Conservation (phyloP, 2,113 vertebrate genomes). For the Hypomesus transpacificus region DNA sequence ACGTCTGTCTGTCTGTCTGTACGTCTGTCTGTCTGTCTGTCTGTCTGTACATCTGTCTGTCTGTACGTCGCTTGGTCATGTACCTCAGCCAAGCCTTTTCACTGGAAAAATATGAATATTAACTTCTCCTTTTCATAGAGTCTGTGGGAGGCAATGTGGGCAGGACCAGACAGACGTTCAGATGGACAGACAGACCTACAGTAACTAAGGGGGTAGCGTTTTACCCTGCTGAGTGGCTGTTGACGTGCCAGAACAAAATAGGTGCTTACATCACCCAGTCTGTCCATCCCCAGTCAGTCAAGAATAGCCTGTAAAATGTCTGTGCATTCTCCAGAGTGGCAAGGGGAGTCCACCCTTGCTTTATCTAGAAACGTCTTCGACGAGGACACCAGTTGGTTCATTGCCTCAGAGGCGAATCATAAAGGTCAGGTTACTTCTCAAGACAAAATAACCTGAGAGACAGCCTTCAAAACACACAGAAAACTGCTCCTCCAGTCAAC, state of each 20-base stretch:
- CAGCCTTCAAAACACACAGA: too few species aligned
- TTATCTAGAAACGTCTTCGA: constrained; percentile 18
- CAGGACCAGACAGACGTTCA: constrained; percentile 4
- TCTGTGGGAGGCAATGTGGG: neutral
- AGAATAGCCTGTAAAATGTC: constrained; percentile 64
- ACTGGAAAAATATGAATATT: neutral
- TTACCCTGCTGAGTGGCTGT: constrained; percentile 36
- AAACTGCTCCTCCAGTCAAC: too few species aligned
- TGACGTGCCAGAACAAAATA: constrained; percentile 64
- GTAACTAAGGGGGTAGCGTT: constrained; percentile 36
- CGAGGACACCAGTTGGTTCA: too few species aligned
- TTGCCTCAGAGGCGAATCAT: too few species aligned
- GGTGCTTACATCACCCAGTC: constrained; percentile 64
- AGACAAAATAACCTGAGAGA: too few species aligned
- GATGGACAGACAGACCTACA: constrained; percentile 32
- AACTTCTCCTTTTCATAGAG: neutral
- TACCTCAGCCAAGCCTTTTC: too few species aligned
- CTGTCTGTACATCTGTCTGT: neutral
- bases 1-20: neutral
- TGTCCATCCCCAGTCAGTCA: constrained; percentile 52
- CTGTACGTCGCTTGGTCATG: too few species aligned
- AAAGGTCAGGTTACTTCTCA: too few species aligned
- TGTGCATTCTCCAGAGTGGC: constrained; percentile 41
- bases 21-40: neutral
- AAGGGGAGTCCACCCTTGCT: constrained; percentile 7